Evolutionary conservation across 2,113 vertebrate genomes (phyloP), one percentile per base, ranked within the genome.

Genomic region (Platycercus adscitus): DNA sequence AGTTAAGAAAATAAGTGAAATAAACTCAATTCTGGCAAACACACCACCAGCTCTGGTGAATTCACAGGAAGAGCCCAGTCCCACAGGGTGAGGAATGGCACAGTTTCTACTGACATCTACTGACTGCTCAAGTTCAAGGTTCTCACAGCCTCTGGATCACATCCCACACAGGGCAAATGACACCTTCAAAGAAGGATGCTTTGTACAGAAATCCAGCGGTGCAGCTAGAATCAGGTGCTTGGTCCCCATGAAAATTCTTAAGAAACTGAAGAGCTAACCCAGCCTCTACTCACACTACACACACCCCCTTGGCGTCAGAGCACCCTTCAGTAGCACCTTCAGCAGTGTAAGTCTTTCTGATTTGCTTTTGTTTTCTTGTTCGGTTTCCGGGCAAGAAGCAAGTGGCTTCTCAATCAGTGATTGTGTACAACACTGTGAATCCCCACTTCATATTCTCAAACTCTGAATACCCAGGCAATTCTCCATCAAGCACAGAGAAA

Each of bases 71-170:
- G 23, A 84, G 37, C 23, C 60, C 72, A 46, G 52, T 53, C 69
- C 70, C 50, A 52, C 10, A 20, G 75, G 49, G 49, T 26, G 37
- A 65, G 73, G 72, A 93, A 94, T 23, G 66, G 66, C 52, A 89
- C 96, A 31, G 53, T 68, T 92, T 85, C 89, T 91, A 33, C 94
- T 85, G 81, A 89, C 83, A 92, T 65, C 91, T 88, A 71, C 83
- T 88, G 83, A 86, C 89, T 79, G 75, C 64, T 90, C 17, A 2
- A 2, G 49, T 28, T 88, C 75, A 41, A 69, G 66, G 71, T 41
- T 47, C 79, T 94, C 85, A 20, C n/a, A 39, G 33, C 7, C 43
- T 86, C 79, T 69, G 84, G 29, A 72, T 71, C 47, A 24, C 55
- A 66, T 17, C 49, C 44, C 43, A 61, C 44, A 11, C 2, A 11